Conservation (phyloP, 1,140 invertebrate genomes). For the Scaptodrosophila lebanonensis region DNA sequence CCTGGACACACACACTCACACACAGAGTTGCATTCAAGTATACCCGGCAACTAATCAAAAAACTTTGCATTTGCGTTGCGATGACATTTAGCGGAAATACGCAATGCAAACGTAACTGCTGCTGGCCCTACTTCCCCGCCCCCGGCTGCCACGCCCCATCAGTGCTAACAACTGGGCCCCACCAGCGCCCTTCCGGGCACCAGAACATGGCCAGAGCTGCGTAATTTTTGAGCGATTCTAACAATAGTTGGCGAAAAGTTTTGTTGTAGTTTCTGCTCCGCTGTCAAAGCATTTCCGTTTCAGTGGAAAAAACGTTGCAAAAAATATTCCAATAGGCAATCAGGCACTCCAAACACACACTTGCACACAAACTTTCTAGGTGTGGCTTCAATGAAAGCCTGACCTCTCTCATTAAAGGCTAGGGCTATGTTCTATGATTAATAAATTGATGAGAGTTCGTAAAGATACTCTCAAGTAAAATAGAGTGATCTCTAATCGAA, state of each 20-base stretch:
- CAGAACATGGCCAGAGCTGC: slow-evolving; percentile 32
- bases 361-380: no score
- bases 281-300: slow-evolving; percentile 67
- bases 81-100: slow-evolving; percentile 75
- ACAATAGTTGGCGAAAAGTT: slow-evolving; percentile 70
- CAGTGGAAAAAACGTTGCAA: slow-evolving; percentile 48
- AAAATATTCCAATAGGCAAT: slow-evolving; percentile 33
- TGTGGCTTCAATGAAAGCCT: no score
- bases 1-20: not conserved
- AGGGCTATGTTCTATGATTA: no score
- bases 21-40: not conserved
- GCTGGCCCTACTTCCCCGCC: not conserved
- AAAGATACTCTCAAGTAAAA: no score
- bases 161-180: not conserved
- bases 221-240: slow-evolving; percentile 66
- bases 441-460: no score
- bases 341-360: no score
- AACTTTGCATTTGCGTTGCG: slow-evolving; percentile 49
- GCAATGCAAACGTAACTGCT: slow-evolving; percentile 71
- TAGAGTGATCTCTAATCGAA: no score
- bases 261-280: slow-evolving; percentile 10
- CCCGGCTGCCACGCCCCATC: not conserved
- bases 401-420: no score
- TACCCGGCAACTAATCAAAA: slow-evolving; percentile 41
- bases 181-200: not conserved